A percentile compares a stretch with the other conserved stretches of the same genome.
Evolutionary conservation across 2,888 invertebrate genomes (phyloP).

Genomic region (Leucozona laternaria): DNA sequence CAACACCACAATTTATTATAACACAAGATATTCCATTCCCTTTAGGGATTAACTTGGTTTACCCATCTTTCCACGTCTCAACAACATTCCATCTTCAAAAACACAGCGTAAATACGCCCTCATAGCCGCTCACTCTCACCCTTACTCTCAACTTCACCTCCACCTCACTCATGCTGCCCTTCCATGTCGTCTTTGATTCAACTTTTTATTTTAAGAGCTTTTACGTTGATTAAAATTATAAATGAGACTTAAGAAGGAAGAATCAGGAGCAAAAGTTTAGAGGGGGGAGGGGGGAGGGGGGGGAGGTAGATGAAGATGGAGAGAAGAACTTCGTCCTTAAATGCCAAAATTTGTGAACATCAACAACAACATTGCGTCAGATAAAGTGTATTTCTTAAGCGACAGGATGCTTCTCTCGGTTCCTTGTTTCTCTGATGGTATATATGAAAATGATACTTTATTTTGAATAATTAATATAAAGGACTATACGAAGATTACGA

Average conservation of each 20-base stretch:
- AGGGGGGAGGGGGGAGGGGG: neutral
- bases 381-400: slow-evolving; percentile 60
- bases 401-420: slow-evolving; percentile 31
- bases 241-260: slow-evolving; percentile 58
- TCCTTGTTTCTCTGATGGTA: neutral
- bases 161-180: too few species aligned
- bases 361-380: slow-evolving; percentile 34
- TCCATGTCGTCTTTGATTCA: slow-evolving; percentile 42
- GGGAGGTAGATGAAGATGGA: neutral
- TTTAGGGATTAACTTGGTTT: slow-evolving; percentile 61
- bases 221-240: slow-evolving; percentile 76
- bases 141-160: too few species aligned
- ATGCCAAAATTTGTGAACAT: slow-evolving; percentile 56
- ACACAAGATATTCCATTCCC: slow-evolving; percentile 67
- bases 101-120: neutral
- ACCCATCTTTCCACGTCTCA: slow-evolving; percentile 28
- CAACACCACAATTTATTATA: slow-evolving; percentile 75
- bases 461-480: slow-evolving; percentile 76
- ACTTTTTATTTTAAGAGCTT: slow-evolving; percentile 65
- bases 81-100: slow-evolving; percentile 8
- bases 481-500: slow-evolving; percentile 45
- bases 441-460: slow-evolving; percentile 61
- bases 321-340: slow-evolving; percentile 35
- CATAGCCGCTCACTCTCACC: slow-evolving; percentile 6
- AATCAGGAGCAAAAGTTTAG: neutral